phyloP scores from a whole-genome alignment of 2,888 invertebrate species.

The Amphipyra tragopoginis region DNA sequence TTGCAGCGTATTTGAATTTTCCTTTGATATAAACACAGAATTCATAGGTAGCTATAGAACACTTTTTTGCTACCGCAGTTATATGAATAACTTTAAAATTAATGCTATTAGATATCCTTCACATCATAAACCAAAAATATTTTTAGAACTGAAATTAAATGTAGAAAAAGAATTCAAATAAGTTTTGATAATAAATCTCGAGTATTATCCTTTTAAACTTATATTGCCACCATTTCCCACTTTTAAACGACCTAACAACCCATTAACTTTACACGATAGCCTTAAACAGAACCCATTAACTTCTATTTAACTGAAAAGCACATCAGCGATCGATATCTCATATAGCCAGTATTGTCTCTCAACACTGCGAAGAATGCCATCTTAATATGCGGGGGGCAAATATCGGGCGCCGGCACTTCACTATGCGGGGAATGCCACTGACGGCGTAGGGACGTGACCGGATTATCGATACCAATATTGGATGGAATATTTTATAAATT shows the following conservation, averaged over 20 bases:
- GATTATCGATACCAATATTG: conserved; percentile 66
- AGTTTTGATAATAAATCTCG: background rate
- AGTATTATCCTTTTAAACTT: no score
- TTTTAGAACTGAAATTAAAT: no score
- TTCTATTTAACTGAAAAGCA: conserved; percentile 50
- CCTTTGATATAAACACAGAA: no score
- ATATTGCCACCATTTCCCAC: background rate
- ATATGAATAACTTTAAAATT: no score
- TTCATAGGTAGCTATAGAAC: no score
- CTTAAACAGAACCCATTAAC: conserved; percentile 42
- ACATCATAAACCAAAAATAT: no score
- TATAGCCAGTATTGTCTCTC: conserved; percentile 50
- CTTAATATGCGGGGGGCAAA: conserved; percentile 55
- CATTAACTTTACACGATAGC: conserved; percentile 14
- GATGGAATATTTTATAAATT: conserved; percentile 55
- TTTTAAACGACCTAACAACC: background rate
- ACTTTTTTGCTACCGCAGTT: no score
- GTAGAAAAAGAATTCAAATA: no score
- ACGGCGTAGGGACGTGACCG: conserved; percentile 69
- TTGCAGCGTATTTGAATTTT: no score
- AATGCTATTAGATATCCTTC: no score
- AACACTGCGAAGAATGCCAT: conserved; percentile 49
- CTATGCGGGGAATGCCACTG: conserved; percentile 73
- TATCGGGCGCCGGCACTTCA: conserved; percentile 54
- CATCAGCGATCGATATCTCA: conserved; percentile 54